Base-by-base conservation (phyloP, 2,797 vertebrate species). In the Anabacerthia variegaticeps region DNA sequence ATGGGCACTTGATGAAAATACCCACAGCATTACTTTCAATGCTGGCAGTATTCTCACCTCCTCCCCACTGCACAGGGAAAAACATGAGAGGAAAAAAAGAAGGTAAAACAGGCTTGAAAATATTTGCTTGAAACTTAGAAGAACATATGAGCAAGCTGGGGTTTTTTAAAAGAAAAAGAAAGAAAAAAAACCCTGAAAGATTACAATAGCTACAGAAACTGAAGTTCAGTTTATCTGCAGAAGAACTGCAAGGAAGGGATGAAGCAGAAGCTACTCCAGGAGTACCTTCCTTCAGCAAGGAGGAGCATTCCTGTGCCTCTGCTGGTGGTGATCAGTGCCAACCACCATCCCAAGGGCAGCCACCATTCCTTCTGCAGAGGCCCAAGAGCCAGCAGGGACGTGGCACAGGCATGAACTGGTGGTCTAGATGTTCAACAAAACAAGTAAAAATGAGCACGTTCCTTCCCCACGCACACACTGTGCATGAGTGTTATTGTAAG, bases 201-300 rank as follows among this genome's bases (percentile, higher is more conserved):
- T 32, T 71, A 51, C 62, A 84, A 21, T 43, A 88, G 44, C 65
- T 56, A 41, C 69, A 74, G 92, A 81, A 93, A 83, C 76, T 61
- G 66, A 88, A 85, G 78, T 36, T 51, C 1, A 4, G 14, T 32
- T 81, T 61, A 37, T 59, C 18, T 69, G 30, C 1, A 1, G 66
- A 88, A 90, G 54, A 89, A 62, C 51, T 41, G 7, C 46, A 78
- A 84, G 4, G 54, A 59, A 77, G 11, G 19, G 37, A 55, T 52
- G 58, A 1, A 39, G 58, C 56, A 86, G 73, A 72, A 76, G 39
- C 21, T 65, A 41, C 14, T 24, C 23, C 49, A 51, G 52, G 27
- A 77, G 55, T 11, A 34, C 28, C 30, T 67, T 69, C 22, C 26
- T 73, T 73, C 0, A 12, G 24, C 52, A 30, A 11, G 0, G 1